These are phyloP conservation scores for Phalacrocorax aristotelis DNA, from an alignment of 2,113 vertebrate species.

Conservation along the genomic window DNA sequence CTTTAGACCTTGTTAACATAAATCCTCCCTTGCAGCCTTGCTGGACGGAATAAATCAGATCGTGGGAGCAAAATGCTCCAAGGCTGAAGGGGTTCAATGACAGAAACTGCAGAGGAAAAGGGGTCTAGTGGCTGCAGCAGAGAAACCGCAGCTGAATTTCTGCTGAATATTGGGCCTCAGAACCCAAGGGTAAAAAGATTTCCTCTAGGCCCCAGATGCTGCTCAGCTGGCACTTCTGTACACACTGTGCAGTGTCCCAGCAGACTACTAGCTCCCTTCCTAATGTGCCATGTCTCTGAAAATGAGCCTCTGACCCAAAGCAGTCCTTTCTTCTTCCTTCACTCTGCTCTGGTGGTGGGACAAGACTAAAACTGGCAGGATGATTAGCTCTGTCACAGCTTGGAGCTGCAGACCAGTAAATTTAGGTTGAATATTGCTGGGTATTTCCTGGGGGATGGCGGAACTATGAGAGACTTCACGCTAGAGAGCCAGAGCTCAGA, in stretches of 20 bases:
- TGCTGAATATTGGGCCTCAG: not conserved
- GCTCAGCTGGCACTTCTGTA: not conserved
- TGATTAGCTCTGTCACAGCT: not conserved
- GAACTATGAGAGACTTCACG: accelerated
- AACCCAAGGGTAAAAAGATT: not conserved
- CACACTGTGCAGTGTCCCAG: not conserved
- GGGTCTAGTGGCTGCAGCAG: not conserved
- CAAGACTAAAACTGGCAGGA: not conserved
- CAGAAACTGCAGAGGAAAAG: not conserved
- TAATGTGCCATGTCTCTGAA: not conserved
- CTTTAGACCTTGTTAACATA: not conserved
- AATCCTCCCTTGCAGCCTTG: not conserved
- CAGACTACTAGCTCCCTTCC: not conserved
- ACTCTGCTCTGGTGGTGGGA: not conserved
- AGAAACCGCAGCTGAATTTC: not conserved
- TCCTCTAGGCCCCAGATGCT: not conserved
- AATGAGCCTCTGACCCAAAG: not conserved
- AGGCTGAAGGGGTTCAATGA: not conserved
- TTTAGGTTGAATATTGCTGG: not conserved
- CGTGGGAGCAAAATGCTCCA: not conserved
- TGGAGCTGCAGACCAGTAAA: not conserved
- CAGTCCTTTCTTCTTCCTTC: not conserved
- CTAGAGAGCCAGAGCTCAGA: not conserved
- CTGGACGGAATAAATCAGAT: not conserved
- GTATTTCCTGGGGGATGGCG: not conserved